Evolutionary conservation across 2,113 vertebrate genomes (phyloP).

Genomic region (Pogonocichla stellata): DNA sequence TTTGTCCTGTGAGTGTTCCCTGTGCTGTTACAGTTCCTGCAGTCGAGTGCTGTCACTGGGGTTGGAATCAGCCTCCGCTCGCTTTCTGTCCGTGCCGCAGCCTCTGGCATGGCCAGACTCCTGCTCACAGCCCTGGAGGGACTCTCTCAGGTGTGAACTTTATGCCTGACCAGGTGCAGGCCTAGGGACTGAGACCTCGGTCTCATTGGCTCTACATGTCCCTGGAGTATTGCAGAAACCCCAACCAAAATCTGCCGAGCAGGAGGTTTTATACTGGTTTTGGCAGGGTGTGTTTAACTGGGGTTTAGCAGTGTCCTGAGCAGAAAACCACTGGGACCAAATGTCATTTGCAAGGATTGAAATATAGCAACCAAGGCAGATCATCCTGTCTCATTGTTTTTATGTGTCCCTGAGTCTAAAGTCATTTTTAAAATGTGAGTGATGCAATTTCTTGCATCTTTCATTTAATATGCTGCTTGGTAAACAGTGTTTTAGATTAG

Average conservation of each 20-base stretch:
- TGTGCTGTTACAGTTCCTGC: background rate
- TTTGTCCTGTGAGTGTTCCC: background rate
- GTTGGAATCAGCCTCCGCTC: background rate
- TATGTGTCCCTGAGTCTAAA: conserved; percentile 72
- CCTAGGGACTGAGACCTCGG: background rate
- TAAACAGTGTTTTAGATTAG: conserved; percentile 83
- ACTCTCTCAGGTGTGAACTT: background rate
- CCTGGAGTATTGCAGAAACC: background rate
- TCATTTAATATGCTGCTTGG: conserved; percentile 80
- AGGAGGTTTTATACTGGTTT: conserved; percentile 7
- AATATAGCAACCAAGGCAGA: conserved; percentile 57
- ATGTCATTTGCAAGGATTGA: conserved; percentile 62
- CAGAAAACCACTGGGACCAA: conserved; percentile 56
- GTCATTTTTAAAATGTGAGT: conserved; percentile 79
- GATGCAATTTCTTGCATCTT: conserved; percentile 80
- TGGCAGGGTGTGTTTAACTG: background rate
- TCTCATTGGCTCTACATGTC: background rate
- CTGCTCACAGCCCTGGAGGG: background rate
- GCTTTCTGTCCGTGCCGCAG: background rate
- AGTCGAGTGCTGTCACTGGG: background rate
- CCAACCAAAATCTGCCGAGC: background rate
- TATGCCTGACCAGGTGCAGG: background rate
- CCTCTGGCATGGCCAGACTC: rapidly evolving
- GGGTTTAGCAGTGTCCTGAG: conserved; percentile 41
- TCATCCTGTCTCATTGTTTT: conserved; percentile 58